Evolutionary conservation across 1,140 invertebrate species (phyloP).

Genomic region (Ericerus pela): DNA sequence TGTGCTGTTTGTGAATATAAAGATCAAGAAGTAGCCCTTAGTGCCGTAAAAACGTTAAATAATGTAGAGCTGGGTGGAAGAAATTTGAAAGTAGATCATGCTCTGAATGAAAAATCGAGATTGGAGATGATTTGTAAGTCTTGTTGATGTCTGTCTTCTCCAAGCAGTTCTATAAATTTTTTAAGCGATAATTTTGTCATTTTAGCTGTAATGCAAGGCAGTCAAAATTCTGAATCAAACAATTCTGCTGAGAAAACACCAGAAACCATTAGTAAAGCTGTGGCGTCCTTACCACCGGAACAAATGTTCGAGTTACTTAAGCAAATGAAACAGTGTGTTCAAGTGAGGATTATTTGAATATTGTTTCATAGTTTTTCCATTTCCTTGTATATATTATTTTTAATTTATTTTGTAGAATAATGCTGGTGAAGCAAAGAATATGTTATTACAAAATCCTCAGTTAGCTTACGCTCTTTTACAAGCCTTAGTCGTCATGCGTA

Average conservation of each 20-base stretch:
- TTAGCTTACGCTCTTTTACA: constrained; percentile 92
- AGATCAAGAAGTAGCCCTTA: constrained; percentile 92
- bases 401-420: constrained; percentile 48
- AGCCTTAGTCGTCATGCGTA: constrained; percentile 94
- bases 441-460: constrained; percentile 98
- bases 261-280: constrained; percentile 89
- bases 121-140: constrained; percentile 70
- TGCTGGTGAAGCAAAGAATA: constrained; percentile 74
- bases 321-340: constrained; percentile 91
- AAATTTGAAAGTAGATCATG: constrained; percentile 89
- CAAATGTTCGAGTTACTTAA: constrained; percentile 99
- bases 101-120: constrained; percentile 88
- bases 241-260: constrained; percentile 80
- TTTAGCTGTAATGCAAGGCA: constrained; percentile 45
- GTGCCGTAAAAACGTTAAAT: constrained; percentile 96
- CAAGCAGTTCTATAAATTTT: not conserved
- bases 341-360: constrained; percentile 31
- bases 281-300: constrained; percentile 93
- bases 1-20: constrained; percentile 99
- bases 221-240: constrained; percentile 61
- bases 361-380: not conserved
- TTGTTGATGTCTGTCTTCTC: constrained; percentile 13
- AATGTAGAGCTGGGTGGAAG: constrained; percentile 94
- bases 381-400: not conserved
- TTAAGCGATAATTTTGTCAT: not conserved